Base-by-base conservation (phyloP, 2,888 invertebrate genomes). In the Lasioglossum vierecki region DNA sequence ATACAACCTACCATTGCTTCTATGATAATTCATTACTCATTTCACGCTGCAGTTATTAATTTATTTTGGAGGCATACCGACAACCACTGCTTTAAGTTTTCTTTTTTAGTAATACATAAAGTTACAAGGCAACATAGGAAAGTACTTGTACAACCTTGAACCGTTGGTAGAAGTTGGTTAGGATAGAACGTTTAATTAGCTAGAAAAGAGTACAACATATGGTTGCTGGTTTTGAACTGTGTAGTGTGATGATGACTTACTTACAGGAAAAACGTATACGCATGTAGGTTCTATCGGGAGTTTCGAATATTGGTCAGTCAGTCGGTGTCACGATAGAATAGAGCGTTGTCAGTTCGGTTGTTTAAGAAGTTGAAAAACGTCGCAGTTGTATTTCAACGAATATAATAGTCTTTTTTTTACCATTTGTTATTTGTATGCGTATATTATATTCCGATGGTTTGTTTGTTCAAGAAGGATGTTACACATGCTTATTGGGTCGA, bases 141-240 rank as follows among this genome's bases (percentile, higher is more conserved):
- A 83, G 57, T 76, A 30, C 49, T 63, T 46, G 26, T 63, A 63
- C 22, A n/a, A 63, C 63, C 57, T 66, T 46, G 44, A 63, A 35
- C 70, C n/a, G 44, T n/a, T 39, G n/a, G 4, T 57, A 44, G 39
- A 46, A 49, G 8, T 39, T 72, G 46, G 9, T 35, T 75, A 22
- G 22, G 60, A 49, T n/a, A 63, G 22, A 49, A 71, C 18, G 18
- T 46, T 60, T 39, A 41, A 49, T 26, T 71, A 49, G 60, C 39
- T 13, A 76, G 22, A 75, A n/a, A 41, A 49, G 53, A 72, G 46
- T 80, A 79, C 22, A 82, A 79, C 9, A 82, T 57, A 66, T 88
- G 84, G 83, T 87, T 86, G 85, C 85, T 90, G 83, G 85, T 82
- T 89, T 90, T 89, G 80, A 83, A 76, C 79, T 60, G 49, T 60